phyloP scores from a whole-genome alignment of 2,888 invertebrate species.

The Drosophila setosimentum region DNA sequence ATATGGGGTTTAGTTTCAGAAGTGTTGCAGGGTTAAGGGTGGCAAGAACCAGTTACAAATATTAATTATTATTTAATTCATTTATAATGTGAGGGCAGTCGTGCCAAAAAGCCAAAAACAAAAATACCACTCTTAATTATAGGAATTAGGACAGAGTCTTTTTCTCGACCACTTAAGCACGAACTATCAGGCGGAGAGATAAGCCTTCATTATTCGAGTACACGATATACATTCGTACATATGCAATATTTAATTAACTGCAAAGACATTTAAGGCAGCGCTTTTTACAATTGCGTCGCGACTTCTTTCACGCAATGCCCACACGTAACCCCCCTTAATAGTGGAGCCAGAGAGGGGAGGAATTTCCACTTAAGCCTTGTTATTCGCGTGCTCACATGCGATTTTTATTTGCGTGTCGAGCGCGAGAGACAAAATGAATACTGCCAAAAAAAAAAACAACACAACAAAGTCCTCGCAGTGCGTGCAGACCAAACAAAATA shows the following conservation, averaged over 20 bases:
- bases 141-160: slow-evolving; percentile 53
- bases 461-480: slow-evolving; percentile 58
- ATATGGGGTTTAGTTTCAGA: neutral
- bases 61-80: slow-evolving; percentile 73
- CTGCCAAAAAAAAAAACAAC: slow-evolving; percentile 56
- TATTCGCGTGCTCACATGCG: slow-evolving; percentile 81
- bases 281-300: slow-evolving; percentile 71
- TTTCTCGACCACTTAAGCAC: slow-evolving; percentile 38
- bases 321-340: neutral
- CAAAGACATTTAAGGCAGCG: slow-evolving; percentile 75
- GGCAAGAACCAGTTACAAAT: slow-evolving; percentile 22
- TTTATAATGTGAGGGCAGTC: slow-evolving; percentile 47
- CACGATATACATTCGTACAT: slow-evolving; percentile 36
- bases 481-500: slow-evolving; percentile 45
- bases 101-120: slow-evolving; percentile 4
- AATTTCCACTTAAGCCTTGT: slow-evolving; percentile 60
- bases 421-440: slow-evolving; percentile 50
- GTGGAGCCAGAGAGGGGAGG: neutral
- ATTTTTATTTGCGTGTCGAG: slow-evolving; percentile 81
- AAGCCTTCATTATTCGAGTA: slow-evolving; percentile 42
- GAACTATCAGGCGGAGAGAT: slow-evolving; percentile 31
- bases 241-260: slow-evolving; percentile 76
- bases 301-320: slow-evolving; percentile 67
- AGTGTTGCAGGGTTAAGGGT: neutral
- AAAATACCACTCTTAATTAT: slow-evolving; percentile 58